Evolutionary conservation across 1,140 invertebrate species (phyloP).

Genomic region (Drosophila kikkawai): DNA sequence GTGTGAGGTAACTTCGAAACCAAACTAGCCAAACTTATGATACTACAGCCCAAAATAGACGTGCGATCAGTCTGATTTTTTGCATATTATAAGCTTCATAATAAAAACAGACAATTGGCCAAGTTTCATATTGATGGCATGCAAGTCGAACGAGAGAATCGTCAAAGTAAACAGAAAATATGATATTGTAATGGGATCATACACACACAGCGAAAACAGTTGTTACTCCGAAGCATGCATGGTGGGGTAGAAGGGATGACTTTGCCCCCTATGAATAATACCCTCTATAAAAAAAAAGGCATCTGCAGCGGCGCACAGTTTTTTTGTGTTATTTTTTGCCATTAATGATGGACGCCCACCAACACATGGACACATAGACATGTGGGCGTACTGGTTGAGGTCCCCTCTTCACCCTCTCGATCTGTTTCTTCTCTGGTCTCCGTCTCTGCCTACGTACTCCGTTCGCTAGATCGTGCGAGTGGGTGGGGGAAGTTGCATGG

Average conservation of each 20-base stretch:
- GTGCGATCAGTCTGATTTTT: conserved; percentile 10
- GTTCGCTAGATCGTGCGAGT: conserved; percentile 11
- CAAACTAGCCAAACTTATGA: background rate
- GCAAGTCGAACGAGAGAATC: background rate
- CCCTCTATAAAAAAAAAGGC: conserved; percentile 9
- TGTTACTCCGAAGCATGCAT: background rate
- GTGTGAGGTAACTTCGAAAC: background rate
- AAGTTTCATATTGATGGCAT: background rate
- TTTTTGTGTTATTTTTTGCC: conserved; percentile 14
- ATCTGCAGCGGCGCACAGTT: conserved; percentile 26
- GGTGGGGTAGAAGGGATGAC: conserved; percentile 7
- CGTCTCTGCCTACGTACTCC: conserved; percentile 35
- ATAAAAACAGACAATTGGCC: background rate
- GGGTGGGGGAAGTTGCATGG: conserved; percentile 29
- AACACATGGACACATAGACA: conserved; percentile 31
- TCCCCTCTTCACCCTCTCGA: conserved; percentile 1
- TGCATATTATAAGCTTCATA: conserved; percentile 4
- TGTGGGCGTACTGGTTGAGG: conserved; percentile 39
- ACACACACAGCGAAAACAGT: background rate
- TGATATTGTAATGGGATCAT: conserved; percentile 3
- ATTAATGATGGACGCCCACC: conserved; percentile 29
- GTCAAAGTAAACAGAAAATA: conserved; percentile 12
- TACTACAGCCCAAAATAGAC: conserved; percentile 5
- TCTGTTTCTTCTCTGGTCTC: background rate
- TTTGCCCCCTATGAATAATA: conserved; percentile 14